Conservation (phyloP, 2,797 vertebrate genomes). For the Lutjanus argentimaculatus region DNA sequence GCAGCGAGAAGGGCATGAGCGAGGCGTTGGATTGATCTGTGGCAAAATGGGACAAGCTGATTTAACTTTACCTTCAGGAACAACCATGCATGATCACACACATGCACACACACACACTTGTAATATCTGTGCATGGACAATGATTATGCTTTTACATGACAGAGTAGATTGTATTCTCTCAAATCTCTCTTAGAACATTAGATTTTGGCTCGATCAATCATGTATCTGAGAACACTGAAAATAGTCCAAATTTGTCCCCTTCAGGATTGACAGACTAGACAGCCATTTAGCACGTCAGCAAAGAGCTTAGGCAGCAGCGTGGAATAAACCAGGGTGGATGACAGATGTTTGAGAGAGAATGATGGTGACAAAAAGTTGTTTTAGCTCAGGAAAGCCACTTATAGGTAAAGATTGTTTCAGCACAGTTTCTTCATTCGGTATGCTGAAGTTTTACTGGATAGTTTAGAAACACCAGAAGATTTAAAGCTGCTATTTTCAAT, state of each 20-base stretch:
- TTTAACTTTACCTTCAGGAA: conserved; percentile 44
- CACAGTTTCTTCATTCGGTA: neutral
- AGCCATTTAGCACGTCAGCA: conserved; percentile 41
- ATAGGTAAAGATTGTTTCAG: neutral
- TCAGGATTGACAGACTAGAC: conserved; percentile 35
- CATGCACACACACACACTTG: conserved; percentile 16
- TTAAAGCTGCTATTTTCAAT: neutral
- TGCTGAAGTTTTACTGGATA: neutral
- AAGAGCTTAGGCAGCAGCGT: conserved; percentile 7
- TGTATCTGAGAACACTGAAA: conserved; percentile 1
- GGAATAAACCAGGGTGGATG: conserved; percentile 6
- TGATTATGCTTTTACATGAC: conserved; percentile 2
- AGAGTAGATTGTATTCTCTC: neutral
- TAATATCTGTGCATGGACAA: neutral
- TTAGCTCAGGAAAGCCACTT: conserved; percentile 1
- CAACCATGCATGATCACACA: conserved; percentile 6
- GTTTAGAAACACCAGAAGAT: neutral
- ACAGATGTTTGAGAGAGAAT: conserved; percentile 22
- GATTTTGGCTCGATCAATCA: conserved; percentile 29
- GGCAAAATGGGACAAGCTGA: conserved; percentile 57
- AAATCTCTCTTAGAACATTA: conserved; percentile 23
- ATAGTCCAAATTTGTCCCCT: conserved; percentile 33
- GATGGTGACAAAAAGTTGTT: conserved; percentile 7
- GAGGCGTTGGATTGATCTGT: conserved; percentile 60
- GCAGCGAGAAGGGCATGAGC: conserved; percentile 55